Evolutionary conservation across 2,113 vertebrate genomes (phyloP).

Genomic region (Ivindomyrus marchei): DNA sequence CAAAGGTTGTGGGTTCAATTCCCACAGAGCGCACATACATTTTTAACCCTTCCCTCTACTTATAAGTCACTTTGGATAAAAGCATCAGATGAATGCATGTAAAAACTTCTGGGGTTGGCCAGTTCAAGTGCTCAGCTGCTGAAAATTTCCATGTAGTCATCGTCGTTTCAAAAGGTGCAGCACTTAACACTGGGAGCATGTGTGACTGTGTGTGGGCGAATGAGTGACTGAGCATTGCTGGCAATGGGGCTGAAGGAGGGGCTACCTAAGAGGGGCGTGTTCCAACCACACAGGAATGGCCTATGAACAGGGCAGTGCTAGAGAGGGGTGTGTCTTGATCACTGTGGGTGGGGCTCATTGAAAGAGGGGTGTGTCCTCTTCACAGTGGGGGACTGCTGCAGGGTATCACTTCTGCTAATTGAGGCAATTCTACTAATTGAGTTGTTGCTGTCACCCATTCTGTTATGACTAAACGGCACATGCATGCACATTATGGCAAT

Average conservation of each 20-base stretch:
- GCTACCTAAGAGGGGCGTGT: not conserved
- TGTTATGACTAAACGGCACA: not conserved
- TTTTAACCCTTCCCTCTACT: not conserved
- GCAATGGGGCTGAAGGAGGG: not conserved
- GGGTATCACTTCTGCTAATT: not conserved
- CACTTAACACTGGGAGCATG: not conserved
- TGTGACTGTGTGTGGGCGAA: not conserved
- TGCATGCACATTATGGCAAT: not conserved
- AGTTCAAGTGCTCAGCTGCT: not conserved
- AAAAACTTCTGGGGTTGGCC: not conserved
- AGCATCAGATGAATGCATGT: not conserved
- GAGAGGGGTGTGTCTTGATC: not conserved
- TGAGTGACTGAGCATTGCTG: not conserved
- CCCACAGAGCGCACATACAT: not conserved
- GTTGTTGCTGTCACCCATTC: not conserved
- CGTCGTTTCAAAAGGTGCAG: not conserved
- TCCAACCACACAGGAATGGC: not conserved
- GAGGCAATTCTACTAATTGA: not conserved
- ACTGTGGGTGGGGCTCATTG: not conserved
- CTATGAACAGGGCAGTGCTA: not conserved
- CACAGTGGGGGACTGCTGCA: not conserved
- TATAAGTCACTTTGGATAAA: not conserved
- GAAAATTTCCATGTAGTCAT: not conserved
- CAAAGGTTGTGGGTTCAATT: not conserved
- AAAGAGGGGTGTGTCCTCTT: not conserved